phyloP scores from a whole-genome alignment of 2,888 invertebrate species.

The Mesochorus sp. region DNA sequence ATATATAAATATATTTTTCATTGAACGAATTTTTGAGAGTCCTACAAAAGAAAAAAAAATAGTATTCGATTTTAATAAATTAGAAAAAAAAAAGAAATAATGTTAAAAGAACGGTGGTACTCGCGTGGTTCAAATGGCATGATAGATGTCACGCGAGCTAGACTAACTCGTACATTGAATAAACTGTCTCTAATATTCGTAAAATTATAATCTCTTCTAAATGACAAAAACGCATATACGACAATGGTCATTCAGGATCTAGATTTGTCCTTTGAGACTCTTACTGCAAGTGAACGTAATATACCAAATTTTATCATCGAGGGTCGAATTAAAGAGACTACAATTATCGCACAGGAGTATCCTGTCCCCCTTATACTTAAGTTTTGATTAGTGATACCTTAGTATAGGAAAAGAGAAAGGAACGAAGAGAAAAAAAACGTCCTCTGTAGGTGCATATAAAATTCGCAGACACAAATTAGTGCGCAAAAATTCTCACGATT shows the following conservation, averaged over 20 bases:
- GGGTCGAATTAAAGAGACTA: constrained; percentile 34
- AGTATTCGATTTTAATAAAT: constrained; percentile 38
- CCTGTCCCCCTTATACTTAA: constrained; percentile 23
- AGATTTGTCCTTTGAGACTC: not conserved
- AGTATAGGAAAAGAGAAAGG: too few relatives aligned
- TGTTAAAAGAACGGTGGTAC: not conserved
- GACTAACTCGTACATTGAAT: constrained; percentile 63
- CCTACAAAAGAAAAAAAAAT: constrained; percentile 40
- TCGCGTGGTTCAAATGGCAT: constrained; percentile 4
- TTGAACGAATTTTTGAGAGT: constrained; percentile 66
- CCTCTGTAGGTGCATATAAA: constrained; percentile 39
- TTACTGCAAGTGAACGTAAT: constrained; percentile 3
- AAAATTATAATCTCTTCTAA: too few relatives aligned
- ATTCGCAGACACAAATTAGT: constrained; percentile 12
- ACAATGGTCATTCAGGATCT: too few relatives aligned
- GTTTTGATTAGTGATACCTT: constrained; percentile 54
- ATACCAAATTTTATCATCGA: constrained; percentile 53
- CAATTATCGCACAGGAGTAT: constrained; percentile 29
- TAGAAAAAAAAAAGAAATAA: not conserved
- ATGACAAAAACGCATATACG: too few relatives aligned
- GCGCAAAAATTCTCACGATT: not conserved
- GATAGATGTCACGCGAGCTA: constrained; percentile 16
- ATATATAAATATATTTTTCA: too few relatives aligned
- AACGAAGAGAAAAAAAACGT: constrained; percentile 52
- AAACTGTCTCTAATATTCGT: constrained; percentile 64